These are phyloP conservation scores for Indicator maculatus DNA, from an alignment of 2,113 vertebrate genomes.

Conservation along the genomic window DNA sequence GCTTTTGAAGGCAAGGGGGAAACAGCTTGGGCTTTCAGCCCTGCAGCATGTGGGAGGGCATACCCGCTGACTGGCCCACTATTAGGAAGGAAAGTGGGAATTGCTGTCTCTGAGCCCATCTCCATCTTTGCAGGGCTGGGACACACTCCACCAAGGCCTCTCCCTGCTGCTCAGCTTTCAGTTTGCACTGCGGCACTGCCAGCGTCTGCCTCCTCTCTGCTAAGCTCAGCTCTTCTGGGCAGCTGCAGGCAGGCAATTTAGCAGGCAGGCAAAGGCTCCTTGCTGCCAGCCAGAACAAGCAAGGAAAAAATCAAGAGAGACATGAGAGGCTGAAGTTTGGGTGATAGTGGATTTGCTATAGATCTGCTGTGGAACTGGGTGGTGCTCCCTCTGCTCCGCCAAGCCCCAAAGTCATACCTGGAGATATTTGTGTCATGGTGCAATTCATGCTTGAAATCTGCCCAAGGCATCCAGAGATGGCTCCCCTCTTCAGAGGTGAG, in stretches of 20 bases:
- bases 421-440: neutral
- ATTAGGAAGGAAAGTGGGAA: neutral
- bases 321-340: neutral
- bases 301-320: neutral
- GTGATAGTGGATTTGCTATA: neutral
- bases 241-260: neutral
- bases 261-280: neutral
- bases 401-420: neutral
- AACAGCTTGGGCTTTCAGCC: neutral
- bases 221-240: neutral
- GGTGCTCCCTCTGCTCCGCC: neutral
- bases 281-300: neutral
- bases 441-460: neutral
- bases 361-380: neutral
- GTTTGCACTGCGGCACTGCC: neutral
- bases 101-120: neutral
- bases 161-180: neutral
- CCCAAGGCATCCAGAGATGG: neutral
- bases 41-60: fast-evolving
- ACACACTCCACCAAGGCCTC: neutral
- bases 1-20: neutral
- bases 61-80: fast-evolving
- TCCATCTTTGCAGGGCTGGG: neutral
- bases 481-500: neutral
- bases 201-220: neutral